Conservation (phyloP, 2,113 vertebrate genomes). For the Boulengeromyrus knoepffleri region DNA sequence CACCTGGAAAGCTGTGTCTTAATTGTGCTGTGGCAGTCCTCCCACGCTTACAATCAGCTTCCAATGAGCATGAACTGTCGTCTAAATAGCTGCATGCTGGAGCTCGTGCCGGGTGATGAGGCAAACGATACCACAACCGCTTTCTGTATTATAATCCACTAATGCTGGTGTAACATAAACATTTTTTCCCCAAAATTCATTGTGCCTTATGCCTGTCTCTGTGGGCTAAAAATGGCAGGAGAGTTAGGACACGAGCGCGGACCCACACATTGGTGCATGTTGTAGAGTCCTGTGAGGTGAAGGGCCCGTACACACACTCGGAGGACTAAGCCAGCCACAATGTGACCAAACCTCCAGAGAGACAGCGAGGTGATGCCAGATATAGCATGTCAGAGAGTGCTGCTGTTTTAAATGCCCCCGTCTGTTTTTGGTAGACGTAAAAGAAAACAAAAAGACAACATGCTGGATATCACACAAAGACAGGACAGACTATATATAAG, state of each 20-base stretch:
- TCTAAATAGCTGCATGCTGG: conserved; percentile 1
- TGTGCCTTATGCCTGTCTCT: conserved; percentile 11
- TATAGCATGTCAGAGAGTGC: neutral
- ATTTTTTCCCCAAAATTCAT: neutral
- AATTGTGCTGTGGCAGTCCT: neutral
- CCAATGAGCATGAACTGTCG: neutral
- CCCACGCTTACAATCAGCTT: neutral
- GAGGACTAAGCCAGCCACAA: neutral
- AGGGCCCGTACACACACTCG: neutral
- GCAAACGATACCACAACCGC: neutral
- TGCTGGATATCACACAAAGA: neutral
- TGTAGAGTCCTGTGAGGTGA: neutral
- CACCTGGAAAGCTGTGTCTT: neutral
- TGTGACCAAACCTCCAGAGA: too few relatives aligned
- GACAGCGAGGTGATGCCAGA: neutral
- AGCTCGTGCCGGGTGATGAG: neutral
- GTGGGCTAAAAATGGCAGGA: neutral
- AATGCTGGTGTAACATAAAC: conserved; percentile 3
- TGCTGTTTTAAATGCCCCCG: neutral
- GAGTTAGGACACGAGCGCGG: neutral
- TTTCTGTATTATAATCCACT: neutral
- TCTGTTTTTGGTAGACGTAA: neutral
- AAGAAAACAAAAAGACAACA: neutral
- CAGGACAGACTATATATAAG: neutral
- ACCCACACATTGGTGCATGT: neutral